Evolutionary conservation across 1,140 invertebrate species (phyloP), one percentile per base, ranked within the genome.

Genomic region (Ostrea edulis): DNA sequence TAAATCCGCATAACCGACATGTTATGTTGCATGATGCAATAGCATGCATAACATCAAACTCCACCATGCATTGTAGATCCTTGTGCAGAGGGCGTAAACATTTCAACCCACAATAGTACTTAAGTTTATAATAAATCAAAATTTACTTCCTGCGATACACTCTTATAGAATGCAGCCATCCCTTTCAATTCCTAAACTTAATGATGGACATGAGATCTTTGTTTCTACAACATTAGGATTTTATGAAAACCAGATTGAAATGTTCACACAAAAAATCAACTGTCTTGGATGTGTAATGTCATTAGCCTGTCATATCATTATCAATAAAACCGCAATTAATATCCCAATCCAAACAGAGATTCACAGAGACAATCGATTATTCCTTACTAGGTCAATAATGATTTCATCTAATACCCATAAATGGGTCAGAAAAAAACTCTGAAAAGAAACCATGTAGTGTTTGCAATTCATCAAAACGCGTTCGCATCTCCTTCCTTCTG

Each of bases 211-310:
- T 44, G 35, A 44, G 35, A 44, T 44, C 5, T 44, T 44, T 44
- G 5, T 44, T 44, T 44, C 35, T 44, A 44, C 35, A 44, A 5
- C 5, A 44, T 44, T 5, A 44, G 35, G 35, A 44, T 44, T 44
- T 44, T 1, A 2, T 44, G 1, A 44, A 44, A 44, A 44, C 2
- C 35, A 44, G 51, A 22, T 82, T 54, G 82, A 51, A 71, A 20
- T 54, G 82, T 68, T 87, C 22, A 14, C 25, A 65, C 29, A 53
- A 88, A 55, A 87, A 22, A 83, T 77, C 44, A 68, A 22, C 55
- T 62, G 17, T n/a, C 55, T 62, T 2, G 17, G 8, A 62, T 62
- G n/a, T 8, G 17, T 62, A 62, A n/a, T 62, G 17, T 17, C n/a
- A 62, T 20, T 62, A 62, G 14, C n/a, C 20, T n/a, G n/a, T 62